Percentiles rank a stretch among this genome's conserved stretches.
These are phyloP conservation scores for Premnoplex brunnescens DNA, from an alignment of 2,797 vertebrate species.

Conservation along the genomic window DNA sequence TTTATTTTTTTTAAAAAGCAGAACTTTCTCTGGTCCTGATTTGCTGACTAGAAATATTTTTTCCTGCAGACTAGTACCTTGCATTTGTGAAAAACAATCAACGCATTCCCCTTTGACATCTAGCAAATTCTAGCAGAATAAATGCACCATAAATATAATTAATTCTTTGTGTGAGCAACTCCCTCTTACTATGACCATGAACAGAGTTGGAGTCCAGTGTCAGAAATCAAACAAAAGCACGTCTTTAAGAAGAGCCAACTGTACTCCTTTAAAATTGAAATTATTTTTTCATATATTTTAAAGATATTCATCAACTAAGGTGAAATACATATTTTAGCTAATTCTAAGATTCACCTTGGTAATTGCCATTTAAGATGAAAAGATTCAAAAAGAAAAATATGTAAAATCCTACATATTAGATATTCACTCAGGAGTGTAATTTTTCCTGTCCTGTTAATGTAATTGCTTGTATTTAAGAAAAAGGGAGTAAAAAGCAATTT, in stretches of 20 bases:
- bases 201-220: neutral
- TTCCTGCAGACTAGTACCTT: neutral
- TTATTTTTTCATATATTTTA: neutral
- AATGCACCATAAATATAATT: neutral
- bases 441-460: neutral
- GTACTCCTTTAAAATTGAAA: neutral
- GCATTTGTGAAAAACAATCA: neutral
- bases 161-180: neutral
- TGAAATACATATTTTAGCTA: neutral
- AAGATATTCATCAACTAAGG: neutral
- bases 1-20: neutral
- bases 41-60: neutral
- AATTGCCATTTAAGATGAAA: neutral
- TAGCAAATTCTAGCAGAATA: neutral
- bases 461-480: neutral
- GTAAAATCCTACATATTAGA: neutral
- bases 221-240: neutral
- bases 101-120: neutral
- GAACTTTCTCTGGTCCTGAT: neutral
- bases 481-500: neutral
- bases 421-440: neutral
- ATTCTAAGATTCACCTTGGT: neutral
- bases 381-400: neutral
- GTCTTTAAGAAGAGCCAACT: fast-evolving
- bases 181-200: neutral